A percentile compares a stretch with the other conserved stretches of the same genome.
Evolutionary conservation across 2,797 vertebrate genomes (phyloP).

Genomic region (Neopelma chrysocephalum): DNA sequence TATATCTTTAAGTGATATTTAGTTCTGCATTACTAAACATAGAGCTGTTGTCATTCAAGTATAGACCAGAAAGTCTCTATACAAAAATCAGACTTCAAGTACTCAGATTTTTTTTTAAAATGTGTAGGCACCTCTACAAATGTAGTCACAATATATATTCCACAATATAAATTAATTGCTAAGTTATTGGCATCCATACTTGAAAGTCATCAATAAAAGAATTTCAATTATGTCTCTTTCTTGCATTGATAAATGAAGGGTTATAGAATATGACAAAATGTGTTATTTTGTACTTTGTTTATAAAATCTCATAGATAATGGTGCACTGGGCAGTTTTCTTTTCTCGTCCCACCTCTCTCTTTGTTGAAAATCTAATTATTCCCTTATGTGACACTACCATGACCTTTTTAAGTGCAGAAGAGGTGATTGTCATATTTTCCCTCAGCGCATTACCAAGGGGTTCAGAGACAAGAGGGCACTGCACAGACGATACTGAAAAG

Average conservation of each 20-base stretch:
- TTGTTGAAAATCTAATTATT: conserved; percentile 18
- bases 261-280: not conserved
- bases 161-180: not conserved
- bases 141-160: not conserved
- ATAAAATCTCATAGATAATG: not conserved
- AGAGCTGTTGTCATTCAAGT: not conserved
- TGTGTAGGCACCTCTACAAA: not conserved
- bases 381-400: conserved; percentile 2
- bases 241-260: not conserved
- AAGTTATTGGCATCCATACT: not conserved
- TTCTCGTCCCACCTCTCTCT: not conserved
- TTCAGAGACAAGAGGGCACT: conserved; percentile 57
- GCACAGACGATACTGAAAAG: conserved; percentile 63
- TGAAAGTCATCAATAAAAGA: not conserved
- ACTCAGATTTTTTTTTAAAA: not conserved
- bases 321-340: not conserved
- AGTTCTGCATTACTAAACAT: not conserved
- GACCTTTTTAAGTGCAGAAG: conserved; percentile 73
- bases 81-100: not conserved
- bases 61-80: not conserved
- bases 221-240: not conserved
- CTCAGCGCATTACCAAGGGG: not conserved
- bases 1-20: not conserved
- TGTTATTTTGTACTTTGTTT: not conserved
- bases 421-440: conserved; percentile 41